phyloP scores from a whole-genome alignment of 2,113 vertebrate species.

The Saccopteryx leptura region DNA sequence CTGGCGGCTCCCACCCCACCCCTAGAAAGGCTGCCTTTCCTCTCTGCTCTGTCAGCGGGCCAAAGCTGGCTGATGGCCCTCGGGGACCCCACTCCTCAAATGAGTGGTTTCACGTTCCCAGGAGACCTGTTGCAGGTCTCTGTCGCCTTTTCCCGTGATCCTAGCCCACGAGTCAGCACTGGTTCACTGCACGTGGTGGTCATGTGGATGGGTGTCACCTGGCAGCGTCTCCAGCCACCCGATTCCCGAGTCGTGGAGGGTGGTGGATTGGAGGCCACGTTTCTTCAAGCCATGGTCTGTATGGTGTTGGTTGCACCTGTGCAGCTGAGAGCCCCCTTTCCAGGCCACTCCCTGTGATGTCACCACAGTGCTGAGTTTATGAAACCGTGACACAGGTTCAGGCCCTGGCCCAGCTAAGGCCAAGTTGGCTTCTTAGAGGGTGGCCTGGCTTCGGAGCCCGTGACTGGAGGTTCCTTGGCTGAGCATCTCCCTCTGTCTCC shows the following conservation, averaged over 20 bases:
- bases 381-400: not conserved
- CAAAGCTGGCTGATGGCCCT: not conserved
- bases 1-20: too few relatives aligned
- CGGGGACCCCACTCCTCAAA: not conserved
- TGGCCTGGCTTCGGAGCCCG: not conserved
- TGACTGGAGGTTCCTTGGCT: not conserved
- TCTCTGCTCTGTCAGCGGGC: not conserved
- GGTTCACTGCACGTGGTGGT: fast-evolving
- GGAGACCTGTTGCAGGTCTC: not conserved
- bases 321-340: not conserved
- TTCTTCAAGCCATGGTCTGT: too few relatives aligned
- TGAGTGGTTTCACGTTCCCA: fast-evolving
- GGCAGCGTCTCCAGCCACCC: not conserved
- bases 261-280: fast-evolving
- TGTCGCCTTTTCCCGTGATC: not conserved
- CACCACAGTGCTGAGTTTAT: not conserved
- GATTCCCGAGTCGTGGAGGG: not conserved
- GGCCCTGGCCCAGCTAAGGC: not conserved
- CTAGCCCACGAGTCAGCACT: not conserved
- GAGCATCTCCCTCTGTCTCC: not conserved
- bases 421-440: not conserved
- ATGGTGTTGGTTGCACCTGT: not conserved
- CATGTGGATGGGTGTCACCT: fast-evolving
- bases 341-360: not conserved
- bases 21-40: not conserved